phyloP scores from a whole-genome alignment of 1,140 invertebrate genomes.

The Drosophila prosaltans region DNA sequence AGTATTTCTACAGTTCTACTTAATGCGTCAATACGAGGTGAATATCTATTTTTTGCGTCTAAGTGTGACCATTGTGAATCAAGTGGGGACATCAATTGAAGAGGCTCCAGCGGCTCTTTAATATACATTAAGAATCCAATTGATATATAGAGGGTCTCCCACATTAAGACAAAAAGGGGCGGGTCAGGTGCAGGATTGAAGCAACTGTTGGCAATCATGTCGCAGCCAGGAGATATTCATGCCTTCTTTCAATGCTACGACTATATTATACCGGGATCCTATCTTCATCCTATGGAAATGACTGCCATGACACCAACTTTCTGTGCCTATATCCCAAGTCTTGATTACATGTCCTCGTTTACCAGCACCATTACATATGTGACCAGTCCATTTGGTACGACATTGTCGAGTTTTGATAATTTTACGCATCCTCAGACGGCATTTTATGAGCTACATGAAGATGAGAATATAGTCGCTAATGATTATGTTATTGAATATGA shows the following conservation, averaged over 20 bases:
- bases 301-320: neutral
- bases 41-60: slow-evolving; percentile 57
- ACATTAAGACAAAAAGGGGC: neutral
- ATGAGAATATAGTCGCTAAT: neutral
- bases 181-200: neutral
- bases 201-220: slow-evolving; percentile 24
- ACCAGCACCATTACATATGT: neutral
- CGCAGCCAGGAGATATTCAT: slow-evolving; percentile 21
- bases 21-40: slow-evolving; percentile 52
- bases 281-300: slow-evolving; percentile 29
- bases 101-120: neutral
- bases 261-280: slow-evolving; percentile 40
- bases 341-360: slow-evolving; percentile 18
- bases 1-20: slow-evolving; percentile 53
- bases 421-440: neutral
- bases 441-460: slow-evolving; percentile 1
- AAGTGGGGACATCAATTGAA: slow-evolving; percentile 29
- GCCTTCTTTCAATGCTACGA: slow-evolving; percentile 42
- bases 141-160: no score
- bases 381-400: neutral
- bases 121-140: neutral
- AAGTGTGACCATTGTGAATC: slow-evolving; percentile 50
- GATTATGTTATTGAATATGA: no score
- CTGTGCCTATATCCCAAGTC: slow-evolving; percentile 5
- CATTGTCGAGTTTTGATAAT: neutral